Evolutionary conservation across 37 sponge, comb jelly and placozoan species (phyloP).

Genomic region (Dysidea cf. avara): DNA sequence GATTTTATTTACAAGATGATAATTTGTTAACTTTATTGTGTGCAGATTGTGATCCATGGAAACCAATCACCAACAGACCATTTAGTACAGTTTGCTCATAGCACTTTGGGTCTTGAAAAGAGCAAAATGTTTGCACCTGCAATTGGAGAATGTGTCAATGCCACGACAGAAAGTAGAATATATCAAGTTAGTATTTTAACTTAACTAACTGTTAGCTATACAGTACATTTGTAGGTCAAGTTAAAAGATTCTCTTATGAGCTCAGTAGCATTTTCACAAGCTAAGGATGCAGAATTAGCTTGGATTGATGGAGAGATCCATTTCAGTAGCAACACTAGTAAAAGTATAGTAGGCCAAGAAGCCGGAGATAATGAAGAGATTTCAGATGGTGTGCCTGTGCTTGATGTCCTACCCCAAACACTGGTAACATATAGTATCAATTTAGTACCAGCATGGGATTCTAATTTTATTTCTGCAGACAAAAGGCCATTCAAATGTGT

Average conservation of each 20-base stretch:
- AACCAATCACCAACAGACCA: conserved; percentile 66
- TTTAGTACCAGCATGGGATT: not conserved
- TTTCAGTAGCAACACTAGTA: conserved; percentile 7
- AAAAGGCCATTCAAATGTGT: conserved; percentile 74
- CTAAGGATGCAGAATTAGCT: conserved; percentile 90
- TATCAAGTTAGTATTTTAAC: conserved; percentile 67
- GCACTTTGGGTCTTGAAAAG: conserved; percentile 48
- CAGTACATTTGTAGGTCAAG: conserved; percentile 75
- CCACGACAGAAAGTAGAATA: conserved; percentile 86
- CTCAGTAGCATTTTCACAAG: conserved; percentile 75
- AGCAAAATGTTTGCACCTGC: conserved; percentile 85
- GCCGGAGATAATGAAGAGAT: conserved; percentile 2
- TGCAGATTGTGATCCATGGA: conserved; percentile 91
- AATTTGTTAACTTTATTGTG: too few relatives aligned
- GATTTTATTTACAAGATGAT: too few relatives aligned
- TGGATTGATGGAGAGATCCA: conserved; percentile 91
- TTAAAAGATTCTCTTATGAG: conserved; percentile 91
- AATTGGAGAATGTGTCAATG: conserved; percentile 90
- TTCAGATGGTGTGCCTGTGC: conserved; percentile 54
- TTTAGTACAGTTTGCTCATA: conserved; percentile 73
- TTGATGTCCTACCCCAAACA: conserved; percentile 54
- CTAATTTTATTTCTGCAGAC: conserved; percentile 25
- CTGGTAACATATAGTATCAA: conserved; percentile 23
- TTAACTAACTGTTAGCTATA: not conserved
- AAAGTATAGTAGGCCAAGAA: conserved; percentile 1